A percentile compares a stretch with the other conserved stretches of the same genome.
Evolutionary conservation across 2,113 vertebrate genomes (phyloP).

Genomic region (Rhinichthys klamathensis): DNA sequence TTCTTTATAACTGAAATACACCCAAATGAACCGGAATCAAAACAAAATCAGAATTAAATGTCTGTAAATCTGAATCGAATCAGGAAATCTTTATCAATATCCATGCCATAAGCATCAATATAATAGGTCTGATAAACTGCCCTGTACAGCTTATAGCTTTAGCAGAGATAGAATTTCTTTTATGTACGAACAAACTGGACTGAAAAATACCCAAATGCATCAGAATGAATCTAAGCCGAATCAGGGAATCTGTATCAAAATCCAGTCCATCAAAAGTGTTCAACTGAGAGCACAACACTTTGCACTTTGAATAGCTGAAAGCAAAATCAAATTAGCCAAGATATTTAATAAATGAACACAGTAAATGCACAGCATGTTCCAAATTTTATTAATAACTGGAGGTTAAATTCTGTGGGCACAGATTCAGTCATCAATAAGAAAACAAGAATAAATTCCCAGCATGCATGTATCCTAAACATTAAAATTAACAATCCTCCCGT

Average conservation of each 20-base stretch:
- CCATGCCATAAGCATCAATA: neutral
- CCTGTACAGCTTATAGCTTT: neutral
- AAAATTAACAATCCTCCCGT: neutral
- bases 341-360: neutral
- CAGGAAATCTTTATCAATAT: neutral
- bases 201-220: neutral
- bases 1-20: neutral
- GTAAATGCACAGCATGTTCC: neutral
- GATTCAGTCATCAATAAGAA: neutral
- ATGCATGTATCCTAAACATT: neutral
- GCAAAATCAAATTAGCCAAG: neutral
- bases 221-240: neutral
- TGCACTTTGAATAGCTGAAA: neutral
- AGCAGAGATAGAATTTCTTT: neutral
- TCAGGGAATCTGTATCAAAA: neutral
- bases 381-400: neutral
- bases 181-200: neutral
- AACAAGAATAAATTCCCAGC: neutral
- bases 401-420: neutral
- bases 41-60: neutral
- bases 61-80: neutral
- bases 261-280: neutral
- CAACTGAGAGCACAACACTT: neutral
- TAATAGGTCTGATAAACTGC: neutral
- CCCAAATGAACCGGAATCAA: neutral